These are phyloP conservation scores for Rhodophaea formosa DNA, from an alignment of 2,888 invertebrate genomes.

Conservation along the genomic window DNA sequence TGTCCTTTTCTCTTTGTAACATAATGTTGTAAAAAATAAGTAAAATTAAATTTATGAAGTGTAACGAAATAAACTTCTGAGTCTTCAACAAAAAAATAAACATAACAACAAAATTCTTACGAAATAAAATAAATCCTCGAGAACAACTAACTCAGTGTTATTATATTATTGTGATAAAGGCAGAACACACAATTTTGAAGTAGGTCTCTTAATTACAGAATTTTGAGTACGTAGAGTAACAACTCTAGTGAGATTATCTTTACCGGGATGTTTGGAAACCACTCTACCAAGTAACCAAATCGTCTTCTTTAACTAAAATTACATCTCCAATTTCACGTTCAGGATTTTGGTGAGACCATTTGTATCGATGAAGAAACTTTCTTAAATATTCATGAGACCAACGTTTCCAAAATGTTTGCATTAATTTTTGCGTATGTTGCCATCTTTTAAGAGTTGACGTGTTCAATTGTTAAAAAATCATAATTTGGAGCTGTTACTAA, in stretches of 20 bases:
- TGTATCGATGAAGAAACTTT: conserved; percentile 4
- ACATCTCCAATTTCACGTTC: conserved; percentile 16
- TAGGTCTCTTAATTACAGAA: conserved; percentile 22
- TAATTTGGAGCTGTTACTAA: not conserved
- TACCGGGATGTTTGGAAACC: conserved; percentile 28
- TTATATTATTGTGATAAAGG: conserved; percentile 14
- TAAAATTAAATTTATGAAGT: too few species aligned
- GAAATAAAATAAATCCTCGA: too few species aligned
- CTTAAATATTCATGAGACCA: conserved; percentile 16
- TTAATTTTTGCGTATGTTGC: conserved; percentile 1
- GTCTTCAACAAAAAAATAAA: too few species aligned
- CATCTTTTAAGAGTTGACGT: not conserved
- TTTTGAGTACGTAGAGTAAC: conserved; percentile 29
- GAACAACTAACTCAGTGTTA: too few species aligned
- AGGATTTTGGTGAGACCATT: conserved; percentile 4
- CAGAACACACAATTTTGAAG: conserved; percentile 28
- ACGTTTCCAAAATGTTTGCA: conserved; percentile 11
- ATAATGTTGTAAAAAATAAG: too few species aligned
- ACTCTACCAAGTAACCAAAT: conserved; percentile 31
- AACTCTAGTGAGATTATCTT: conserved; percentile 29
- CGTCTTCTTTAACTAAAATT: conserved; percentile 30
- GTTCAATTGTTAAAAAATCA: not conserved
- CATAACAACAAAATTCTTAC: too few species aligned
- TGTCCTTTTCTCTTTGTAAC: too few species aligned
- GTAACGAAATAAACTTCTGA: too few species aligned